Base-by-base conservation (phyloP, 2,888 invertebrate genomes). In the Amphipyra berbera region DNA sequence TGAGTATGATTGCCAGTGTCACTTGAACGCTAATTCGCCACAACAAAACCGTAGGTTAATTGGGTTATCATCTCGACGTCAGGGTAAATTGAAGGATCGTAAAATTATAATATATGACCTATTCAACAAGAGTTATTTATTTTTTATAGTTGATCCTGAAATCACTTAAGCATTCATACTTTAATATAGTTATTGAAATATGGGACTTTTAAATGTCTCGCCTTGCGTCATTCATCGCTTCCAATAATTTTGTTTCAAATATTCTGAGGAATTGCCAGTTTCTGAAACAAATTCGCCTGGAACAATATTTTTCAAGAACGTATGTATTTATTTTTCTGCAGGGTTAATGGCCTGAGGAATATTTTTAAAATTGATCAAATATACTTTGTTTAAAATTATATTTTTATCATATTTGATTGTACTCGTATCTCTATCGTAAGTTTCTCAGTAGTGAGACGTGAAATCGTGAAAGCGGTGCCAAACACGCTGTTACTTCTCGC, bases 391-490 rank as follows among this genome's bases (percentile, higher is more conserved):
- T 35, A 13, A 60, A 58, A 46, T 48, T 37, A 47, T 53, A 13
- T 42, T 59, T 56, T 50, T 10, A 38, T 59, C 53, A 59, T 61
- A 56, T 59, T 44, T 48, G 27, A 53, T 54, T 59, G 15, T 15
- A 38, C 41, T 59, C 33, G 33, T 49, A 50, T 66, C 0, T 47
- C 21, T 21, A 56, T 47, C 8, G 27, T 12, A 15, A 44, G 40
- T 58, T 46, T 54, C 44, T 60, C 30, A 40, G 49, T 33, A 38
- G 46, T 52, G 61, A 53, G 59, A 52, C 61, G 75, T 71, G 73
- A 75, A 78, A 76, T 79, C 72, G 76, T 73, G 80, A 81, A 81
- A 81, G 75, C 66, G 61, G 61, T 66, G 64, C 68, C 57, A 68
- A 66, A 59, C 49, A 58, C 57, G 44, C 48, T 45, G 46, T 55